Evolutionary conservation across 2,797 vertebrate genomes (phyloP), one percentile per base, ranked within the genome.

Genomic region (Varecia variegata): DNA sequence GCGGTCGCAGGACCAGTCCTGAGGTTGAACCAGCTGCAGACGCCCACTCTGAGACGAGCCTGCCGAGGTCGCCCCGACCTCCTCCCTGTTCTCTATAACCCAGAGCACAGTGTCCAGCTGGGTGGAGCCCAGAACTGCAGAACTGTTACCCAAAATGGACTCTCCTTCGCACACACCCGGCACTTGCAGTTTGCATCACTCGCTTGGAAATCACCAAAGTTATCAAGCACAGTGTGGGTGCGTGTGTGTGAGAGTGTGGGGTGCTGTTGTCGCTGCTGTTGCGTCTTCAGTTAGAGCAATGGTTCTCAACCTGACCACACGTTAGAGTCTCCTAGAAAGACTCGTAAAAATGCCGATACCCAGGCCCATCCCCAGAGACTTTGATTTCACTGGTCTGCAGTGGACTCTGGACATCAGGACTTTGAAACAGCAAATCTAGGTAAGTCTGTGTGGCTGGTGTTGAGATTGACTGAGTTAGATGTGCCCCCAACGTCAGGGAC

Each of bases 171-270:
- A 60, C 18, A 74, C 0, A 25, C 3, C 25, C 13, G 20, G 38
- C n/a, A 23, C 43, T 56, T 81, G 38, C 14, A 11, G 9, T 50
- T 73, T 83, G 20, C 40, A 76, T 82, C n/a, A n/a, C 12, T 62
- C 38, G 35, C 27, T 21, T 62, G 52, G 17, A 67, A 93, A 89
- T n/a, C n/a, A 54, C 30, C 15, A 14, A 52, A 40, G 32, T 43
- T 70, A 38, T 9, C 76, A 18, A 35, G 12, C 14, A 8, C 0
- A 13, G 14, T 14, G 0, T 0, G 2, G 5, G 20, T 3, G 15
- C 43, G 15, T 2, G 12, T 30, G 13, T 17, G 23, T 15, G 52
- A 2, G 4, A 5, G 1, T 5, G 5, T 25, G 38, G 21, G 47
- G n/a, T 3, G 17, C 40, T 45, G 45, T 9, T 74, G 71, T 30